A percentile compares a stretch with the other conserved stretches of the same genome.
These are phyloP conservation scores for Herpetotheres cachinnans DNA, from an alignment of 2,113 vertebrate species.

Conservation along the genomic window DNA sequence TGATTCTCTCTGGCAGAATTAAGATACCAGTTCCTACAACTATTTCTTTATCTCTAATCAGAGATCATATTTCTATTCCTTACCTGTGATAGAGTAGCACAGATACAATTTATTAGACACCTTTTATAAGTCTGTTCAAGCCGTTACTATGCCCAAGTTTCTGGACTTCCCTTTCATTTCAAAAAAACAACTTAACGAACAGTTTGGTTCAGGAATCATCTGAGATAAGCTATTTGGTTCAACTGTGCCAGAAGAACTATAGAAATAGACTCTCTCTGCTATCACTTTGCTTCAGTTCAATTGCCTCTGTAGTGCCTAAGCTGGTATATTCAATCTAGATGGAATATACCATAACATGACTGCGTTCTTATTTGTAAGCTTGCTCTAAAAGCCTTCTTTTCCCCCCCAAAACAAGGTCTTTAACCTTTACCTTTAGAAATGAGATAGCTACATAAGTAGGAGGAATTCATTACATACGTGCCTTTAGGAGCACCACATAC, in stretches of 20 bases:
- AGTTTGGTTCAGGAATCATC: neutral
- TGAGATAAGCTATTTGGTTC: neutral
- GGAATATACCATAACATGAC: neutral
- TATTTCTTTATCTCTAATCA: neutral
- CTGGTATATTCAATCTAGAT: neutral
- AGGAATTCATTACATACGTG: neutral
- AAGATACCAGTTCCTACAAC: neutral
- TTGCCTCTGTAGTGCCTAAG: neutral
- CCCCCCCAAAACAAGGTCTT: neutral
- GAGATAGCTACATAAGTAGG: neutral
- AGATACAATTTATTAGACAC: neutral
- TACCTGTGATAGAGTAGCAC: neutral
- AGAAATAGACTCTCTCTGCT: neutral
- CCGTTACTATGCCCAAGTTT: neutral
- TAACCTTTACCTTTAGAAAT: neutral
- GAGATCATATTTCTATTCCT: neutral
- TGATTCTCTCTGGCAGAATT: neutral
- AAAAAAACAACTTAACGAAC: neutral
- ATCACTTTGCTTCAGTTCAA: neutral
- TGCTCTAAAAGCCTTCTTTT: neutral
- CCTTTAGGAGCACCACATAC: neutral
- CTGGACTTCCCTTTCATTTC: neutral
- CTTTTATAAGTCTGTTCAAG: neutral
- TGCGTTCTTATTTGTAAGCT: neutral
- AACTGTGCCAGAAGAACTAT: neutral